Base-by-base conservation (phyloP, 2,888 invertebrate genomes). In the Temnothorax rugatulus region DNA sequence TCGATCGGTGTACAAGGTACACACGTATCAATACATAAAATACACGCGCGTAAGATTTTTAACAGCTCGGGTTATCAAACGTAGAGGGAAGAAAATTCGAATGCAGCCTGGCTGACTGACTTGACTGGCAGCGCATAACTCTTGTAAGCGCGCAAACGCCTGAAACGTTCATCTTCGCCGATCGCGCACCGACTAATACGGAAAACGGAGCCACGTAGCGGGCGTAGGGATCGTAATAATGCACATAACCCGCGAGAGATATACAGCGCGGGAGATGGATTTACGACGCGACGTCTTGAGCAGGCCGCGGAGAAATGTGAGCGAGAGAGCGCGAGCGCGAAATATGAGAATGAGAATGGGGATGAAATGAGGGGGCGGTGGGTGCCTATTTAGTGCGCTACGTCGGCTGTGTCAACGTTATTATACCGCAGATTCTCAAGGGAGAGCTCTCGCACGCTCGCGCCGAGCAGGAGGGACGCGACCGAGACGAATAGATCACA, bases 331-430 rank as follows among this genome's bases (percentile, higher is more conserved):
- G 54, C 50, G 79, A 82, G 82, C 82, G 81, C 85, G 83, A 85
- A 90, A 88, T 84, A 83, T 74, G 84, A 82, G 86, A 73, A 69
- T 76, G 87, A 84, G 83, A 54, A 81, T 44, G 76, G 85, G 77
- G 64, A 68, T 52, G 84, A 83, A 86, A 89, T 82, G 88, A 86
- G 86, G 86, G 87, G 79, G 83, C 84, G 88, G 86, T 73, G 84
- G 87, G 79, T 85, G 87, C 87, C 91, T 92, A 91, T 93, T 93
- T 92, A 92, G 92, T 90, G 88, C 90, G 86, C 90, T 75, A 89
- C 88, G 89, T 88, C 88, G 91, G 88, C 93, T 93, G 90, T 93
- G 94, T 93, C 93, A 93, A 93, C 93, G 92, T 93, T 93, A 93
- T 93, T 93, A 93, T 92, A 93, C 92, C 91, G 82, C 90, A 90